Evolutionary conservation across 2,113 vertebrate species (phyloP), one percentile per base, ranked within the genome.

Genomic region (Phyllostomus hastatus): DNA sequence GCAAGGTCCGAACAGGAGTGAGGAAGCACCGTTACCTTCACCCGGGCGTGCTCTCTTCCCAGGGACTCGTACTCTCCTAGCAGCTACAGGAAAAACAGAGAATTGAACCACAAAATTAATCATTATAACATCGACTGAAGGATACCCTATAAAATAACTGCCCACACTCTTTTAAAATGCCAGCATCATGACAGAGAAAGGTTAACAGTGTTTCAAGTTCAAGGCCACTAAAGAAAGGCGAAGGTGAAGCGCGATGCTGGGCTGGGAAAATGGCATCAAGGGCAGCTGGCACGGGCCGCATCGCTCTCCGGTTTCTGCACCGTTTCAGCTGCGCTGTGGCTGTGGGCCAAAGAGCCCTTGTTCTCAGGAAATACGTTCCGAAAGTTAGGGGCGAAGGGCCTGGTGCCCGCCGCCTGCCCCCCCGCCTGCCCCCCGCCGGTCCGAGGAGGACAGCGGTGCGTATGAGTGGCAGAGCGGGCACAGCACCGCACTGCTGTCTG

Each of bases 31-130:
- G 85, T 98, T 98, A 99, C 99, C 99, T 99, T 99, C 9, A 99
- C 97, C 97, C 98, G 98, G 48, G 99, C 98, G 2, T 99, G 99
- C 87, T 99, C 99, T 97, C 99, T 99, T 95, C 98, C 98, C 97
- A 99, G 98, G 43, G 98, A 99, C 75, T 99, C 99, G 0, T 99
- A 99, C 96, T 99, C 99, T 96, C 98, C 98, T 79, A 99, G 98
- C 91, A 99, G 99, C 99, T 99, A 93, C 92, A 98, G 69, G 78
- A 92, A 97, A 93, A 94, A 93, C 48, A 93, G 90, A 97, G 28
- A 96, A 80, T 16, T 64, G 16, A 7, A 94, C 11, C 82, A 94
- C 43, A 96, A 38, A 66, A 84, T 87, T 84, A 91, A 46, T 95
- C 35, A 70, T 28, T 19, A 3, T 12, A 82, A 8, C 31, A 46